Conservation (phyloP, 2,888 invertebrate species). For the Chrysina gloriosa region DNA sequence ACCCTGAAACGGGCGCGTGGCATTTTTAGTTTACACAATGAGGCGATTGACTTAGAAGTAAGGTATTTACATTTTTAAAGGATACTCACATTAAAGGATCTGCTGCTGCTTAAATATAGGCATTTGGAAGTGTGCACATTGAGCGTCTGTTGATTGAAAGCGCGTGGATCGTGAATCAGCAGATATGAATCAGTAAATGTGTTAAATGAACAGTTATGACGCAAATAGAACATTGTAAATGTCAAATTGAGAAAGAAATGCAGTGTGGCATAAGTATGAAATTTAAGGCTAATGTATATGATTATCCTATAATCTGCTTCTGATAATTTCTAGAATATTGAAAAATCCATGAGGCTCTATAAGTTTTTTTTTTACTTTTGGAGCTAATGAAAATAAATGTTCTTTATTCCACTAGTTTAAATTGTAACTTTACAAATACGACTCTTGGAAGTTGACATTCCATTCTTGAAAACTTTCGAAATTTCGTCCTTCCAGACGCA, state of each 20-base stretch:
- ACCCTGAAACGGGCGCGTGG: conserved; percentile 11
- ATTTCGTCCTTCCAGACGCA: no score
- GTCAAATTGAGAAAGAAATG: conserved; percentile 18
- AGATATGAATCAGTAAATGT: conserved; percentile 34
- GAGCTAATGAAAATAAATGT: no score
- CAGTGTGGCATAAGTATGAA: no score
- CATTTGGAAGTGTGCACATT: conserved; percentile 14
- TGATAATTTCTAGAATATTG: no score
- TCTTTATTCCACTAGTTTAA: no score
- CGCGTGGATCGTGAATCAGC: conserved; percentile 36
- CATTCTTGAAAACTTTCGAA: no score
- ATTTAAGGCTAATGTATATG: no score
- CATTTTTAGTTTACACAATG: conserved; percentile 21
- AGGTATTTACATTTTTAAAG: conserved; percentile 30
- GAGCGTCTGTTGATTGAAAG: conserved; percentile 20
- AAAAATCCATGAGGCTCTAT: no score
- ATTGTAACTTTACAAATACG: no score
- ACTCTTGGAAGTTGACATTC: no score
- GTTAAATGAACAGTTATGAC: conserved; percentile 35
- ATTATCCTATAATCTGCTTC: no score
- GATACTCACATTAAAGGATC: background rate
- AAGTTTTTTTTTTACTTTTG: no score
- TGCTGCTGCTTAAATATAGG: background rate
- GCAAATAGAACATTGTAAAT: conserved; percentile 33
- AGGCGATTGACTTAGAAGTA: conserved; percentile 14